Evolutionary conservation across 2,888 invertebrate genomes (phyloP).

Genomic region (Acrobasis consociella): DNA sequence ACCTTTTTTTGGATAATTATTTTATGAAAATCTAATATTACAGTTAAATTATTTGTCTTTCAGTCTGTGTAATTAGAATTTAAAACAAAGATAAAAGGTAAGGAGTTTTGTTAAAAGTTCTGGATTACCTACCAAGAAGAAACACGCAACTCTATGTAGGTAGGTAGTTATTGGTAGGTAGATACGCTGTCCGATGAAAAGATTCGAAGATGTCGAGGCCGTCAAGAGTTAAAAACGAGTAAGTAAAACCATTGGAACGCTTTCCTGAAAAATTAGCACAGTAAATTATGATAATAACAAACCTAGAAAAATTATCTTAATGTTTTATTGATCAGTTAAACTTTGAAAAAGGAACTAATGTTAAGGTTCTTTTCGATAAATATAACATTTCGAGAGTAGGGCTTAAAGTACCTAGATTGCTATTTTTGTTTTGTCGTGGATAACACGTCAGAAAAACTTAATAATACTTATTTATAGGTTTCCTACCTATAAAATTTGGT

Average conservation of each 20-base stretch:
- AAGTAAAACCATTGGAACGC: conserved; percentile 14
- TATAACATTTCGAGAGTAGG: conserved; percentile 21
- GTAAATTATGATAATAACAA: conserved; percentile 18
- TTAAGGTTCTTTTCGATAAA: conserved; percentile 6
- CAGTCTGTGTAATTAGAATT: not conserved
- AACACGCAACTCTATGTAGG: conserved; percentile 1
- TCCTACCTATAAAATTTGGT: conserved; percentile 4
- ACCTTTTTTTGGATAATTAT: not conserved
- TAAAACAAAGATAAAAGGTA: not conserved
- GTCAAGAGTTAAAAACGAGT: conserved; percentile 19
- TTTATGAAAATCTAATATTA: not conserved
- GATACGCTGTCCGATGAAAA: conserved; percentile 11
- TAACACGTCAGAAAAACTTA: not conserved
- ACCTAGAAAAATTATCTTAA: not conserved
- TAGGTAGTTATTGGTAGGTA: too few species aligned
- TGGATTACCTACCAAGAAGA: conserved; percentile 20
- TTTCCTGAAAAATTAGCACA: conserved; percentile 24
- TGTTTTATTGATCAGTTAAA: not conserved
- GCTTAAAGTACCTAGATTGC: not conserved
- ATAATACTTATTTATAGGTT: not conserved
- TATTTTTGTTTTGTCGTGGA: too few species aligned
- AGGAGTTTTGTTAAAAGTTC: not conserved
- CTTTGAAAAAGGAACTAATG: not conserved
- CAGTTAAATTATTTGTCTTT: not conserved
- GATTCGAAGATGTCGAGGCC: conserved; percentile 17